These are phyloP conservation scores for Drosophila erecta DNA, from an alignment of 1,140 invertebrate species.

Conservation along the genomic window DNA sequence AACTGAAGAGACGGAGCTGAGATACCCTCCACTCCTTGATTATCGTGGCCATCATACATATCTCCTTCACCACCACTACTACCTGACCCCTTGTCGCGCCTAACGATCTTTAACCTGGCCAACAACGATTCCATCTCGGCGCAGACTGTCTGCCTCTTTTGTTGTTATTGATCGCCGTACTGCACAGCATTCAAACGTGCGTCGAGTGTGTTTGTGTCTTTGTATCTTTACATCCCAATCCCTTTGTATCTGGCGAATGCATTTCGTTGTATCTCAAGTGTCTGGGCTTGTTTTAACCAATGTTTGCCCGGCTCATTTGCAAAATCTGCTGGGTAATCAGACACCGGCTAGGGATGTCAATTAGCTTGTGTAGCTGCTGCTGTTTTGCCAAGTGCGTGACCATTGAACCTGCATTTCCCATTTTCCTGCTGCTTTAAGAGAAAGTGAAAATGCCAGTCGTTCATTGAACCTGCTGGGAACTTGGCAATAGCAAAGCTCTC, in stretches of 20 bases:
- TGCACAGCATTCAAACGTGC: constrained; percentile 25
- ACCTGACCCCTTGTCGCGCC: constrained; percentile 76
- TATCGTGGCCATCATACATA: constrained; percentile 26
- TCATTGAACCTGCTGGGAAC: constrained; percentile 28
- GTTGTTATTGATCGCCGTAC: constrained; percentile 63
- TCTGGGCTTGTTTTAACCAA: constrained; percentile 25
- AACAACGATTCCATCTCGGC: constrained; percentile 19
- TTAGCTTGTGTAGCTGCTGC: constrained; percentile 35
- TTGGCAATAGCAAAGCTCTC: constrained; percentile 1
- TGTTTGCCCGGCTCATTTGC: constrained; percentile 61
- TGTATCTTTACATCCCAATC: constrained; percentile 23
- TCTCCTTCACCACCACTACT: constrained; percentile 30
- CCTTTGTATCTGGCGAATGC: constrained; percentile 45
- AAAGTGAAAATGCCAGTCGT: constrained; percentile 60
- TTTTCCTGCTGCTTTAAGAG: constrained; percentile 40
- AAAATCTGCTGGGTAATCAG: constrained; percentile 64
- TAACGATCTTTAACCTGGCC: constrained; percentile 78
- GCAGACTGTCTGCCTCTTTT: constrained; percentile 45
- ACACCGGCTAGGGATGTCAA: constrained; percentile 46
- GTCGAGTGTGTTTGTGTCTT: constrained; percentile 16
- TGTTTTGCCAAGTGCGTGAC: constrained; percentile 51
- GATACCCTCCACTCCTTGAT: constrained; percentile 36
- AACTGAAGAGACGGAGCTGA: constrained; percentile 2
- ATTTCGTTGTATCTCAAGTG: constrained; percentile 18
- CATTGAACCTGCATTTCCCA: constrained; percentile 55